Evolutionary conservation across 2,888 invertebrate species (phyloP).

Genomic region (Acronicta aceris): DNA sequence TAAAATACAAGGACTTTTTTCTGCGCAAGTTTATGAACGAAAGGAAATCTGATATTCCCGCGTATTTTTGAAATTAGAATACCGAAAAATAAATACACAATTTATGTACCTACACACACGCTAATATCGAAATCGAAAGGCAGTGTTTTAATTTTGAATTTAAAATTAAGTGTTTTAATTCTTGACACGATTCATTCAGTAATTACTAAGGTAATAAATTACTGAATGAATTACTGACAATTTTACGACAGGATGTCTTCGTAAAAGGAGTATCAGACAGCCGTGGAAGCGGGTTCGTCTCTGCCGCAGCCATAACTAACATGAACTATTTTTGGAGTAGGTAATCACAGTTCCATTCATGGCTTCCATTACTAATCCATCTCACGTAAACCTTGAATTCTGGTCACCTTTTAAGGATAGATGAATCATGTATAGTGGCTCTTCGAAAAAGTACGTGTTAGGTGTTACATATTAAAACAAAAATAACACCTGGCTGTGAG

Average conservation of each 20-base stretch:
- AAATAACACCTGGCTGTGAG: slow-evolving; percentile 26
- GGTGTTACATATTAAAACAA: slow-evolving; percentile 15
- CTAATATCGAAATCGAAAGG: not conserved
- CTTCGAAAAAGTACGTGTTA: slow-evolving; percentile 16
- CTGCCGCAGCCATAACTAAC: not conserved
- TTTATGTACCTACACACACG: too few relatives aligned
- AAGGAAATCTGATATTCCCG: not conserved
- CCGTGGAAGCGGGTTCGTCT: not conserved
- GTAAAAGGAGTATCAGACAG: not conserved
- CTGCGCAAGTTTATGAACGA: not conserved
- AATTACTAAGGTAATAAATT: not conserved
- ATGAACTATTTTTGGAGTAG: not conserved
- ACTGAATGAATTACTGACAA: too few relatives aligned
- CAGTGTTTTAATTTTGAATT: not conserved
- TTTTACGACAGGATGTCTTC: not conserved
- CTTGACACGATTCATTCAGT: not conserved
- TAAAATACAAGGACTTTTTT: slow-evolving; percentile 2
- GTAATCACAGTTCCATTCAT: slow-evolving; percentile 4
- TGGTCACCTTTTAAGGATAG: slow-evolving; percentile 12
- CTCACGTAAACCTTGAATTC: slow-evolving; percentile 1
- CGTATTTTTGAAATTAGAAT: slow-evolving; percentile 5
- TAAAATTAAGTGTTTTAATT: too few relatives aligned
- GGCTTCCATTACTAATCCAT: slow-evolving; percentile 11
- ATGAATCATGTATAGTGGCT: slow-evolving; percentile 5
- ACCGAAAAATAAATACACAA: not conserved